Evolutionary conservation across 1,140 invertebrate genomes (phyloP), one percentile per base, ranked within the genome.

Genomic region (Asbolus verrucosus): DNA sequence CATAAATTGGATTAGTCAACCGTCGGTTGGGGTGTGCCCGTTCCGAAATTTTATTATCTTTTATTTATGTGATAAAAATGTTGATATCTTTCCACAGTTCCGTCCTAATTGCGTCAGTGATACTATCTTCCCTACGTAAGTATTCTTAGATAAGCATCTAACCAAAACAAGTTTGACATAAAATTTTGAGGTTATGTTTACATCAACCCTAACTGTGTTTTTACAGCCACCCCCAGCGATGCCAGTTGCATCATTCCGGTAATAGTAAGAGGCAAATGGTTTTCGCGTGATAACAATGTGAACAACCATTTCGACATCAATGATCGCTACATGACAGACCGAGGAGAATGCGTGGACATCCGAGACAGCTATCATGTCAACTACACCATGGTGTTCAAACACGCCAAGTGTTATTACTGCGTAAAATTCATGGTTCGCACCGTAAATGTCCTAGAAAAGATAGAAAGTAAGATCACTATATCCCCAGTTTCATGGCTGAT

Each of bases 391-490:
- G 88, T 96, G 0, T 94, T 96, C 73, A 83, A 87, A 75, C 85
- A 87, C 41, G 82, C 71, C 82, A 2, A 75, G 84, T 97, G 95
- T 79, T 95, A 92, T 78, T 89, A 90, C 74, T 97, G 95, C 82
- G 91, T 96, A 0, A 90, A 93, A 76, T 83, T 96, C 2, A 82
- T 95, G 60, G 91, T 96, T 5, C 84, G 94, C 39, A 97, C 95
- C 6, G 85, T 96, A 0, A 97, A 97, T 85, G 90, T 97, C 14
- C 80, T 97, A 66, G 94, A 97, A 73, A 96, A 95, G 84, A 88
- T 93, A 65, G 93, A 96, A 84, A 89, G 92, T 87, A 84, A 84
- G 85, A 83, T 61, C 60, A 5, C 70, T 39, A 31, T 24, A 31
- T 66, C 70, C 50, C 5, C 2, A 65, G 1, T 19, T 16, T 38